phyloP scores from a whole-genome alignment of 1,140 invertebrate species.

The Lutraria rhynchaena region DNA sequence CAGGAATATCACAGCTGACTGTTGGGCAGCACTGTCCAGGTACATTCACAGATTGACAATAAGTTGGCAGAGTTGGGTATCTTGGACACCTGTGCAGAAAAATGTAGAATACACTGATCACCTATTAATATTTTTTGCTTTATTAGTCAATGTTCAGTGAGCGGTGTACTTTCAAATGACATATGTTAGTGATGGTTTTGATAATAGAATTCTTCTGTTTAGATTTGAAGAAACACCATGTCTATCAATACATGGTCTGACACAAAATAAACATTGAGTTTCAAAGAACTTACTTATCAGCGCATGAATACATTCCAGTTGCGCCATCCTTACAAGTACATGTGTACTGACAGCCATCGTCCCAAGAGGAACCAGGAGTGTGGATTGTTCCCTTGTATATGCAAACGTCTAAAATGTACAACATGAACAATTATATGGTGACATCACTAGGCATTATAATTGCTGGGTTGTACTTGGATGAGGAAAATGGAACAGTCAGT shows the following conservation, averaged over 20 bases:
- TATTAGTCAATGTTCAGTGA: neutral
- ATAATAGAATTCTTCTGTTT: no score
- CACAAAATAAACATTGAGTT: no score
- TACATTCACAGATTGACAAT: slow-evolving; percentile 65
- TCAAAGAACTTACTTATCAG: slow-evolving; percentile 67
- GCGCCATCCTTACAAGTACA: slow-evolving; percentile 69
- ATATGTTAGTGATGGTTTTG: no score
- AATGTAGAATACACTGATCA: neutral
- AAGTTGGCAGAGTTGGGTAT: slow-evolving; percentile 70
- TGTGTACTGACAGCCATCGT: slow-evolving; percentile 69
- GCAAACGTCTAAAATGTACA: slow-evolving; percentile 61
- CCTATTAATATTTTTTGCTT: neutral
- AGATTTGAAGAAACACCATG: no score
- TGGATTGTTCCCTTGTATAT: slow-evolving; percentile 70
- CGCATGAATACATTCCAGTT: slow-evolving; percentile 66
- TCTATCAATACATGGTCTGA: no score
- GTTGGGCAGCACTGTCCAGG: slow-evolving; percentile 73
- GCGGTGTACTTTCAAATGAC: no score
- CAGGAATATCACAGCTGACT: slow-evolving; percentile 71
- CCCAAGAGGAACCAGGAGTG: slow-evolving; percentile 66
- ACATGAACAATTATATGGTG: slow-evolving; percentile 1
- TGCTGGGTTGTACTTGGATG: no score
- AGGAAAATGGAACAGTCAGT: no score
- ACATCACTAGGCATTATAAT: neutral
- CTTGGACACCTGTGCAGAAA: slow-evolving; percentile 71